phyloP scores from a whole-genome alignment of 2,888 invertebrate species.

The Eristalis tenax region DNA sequence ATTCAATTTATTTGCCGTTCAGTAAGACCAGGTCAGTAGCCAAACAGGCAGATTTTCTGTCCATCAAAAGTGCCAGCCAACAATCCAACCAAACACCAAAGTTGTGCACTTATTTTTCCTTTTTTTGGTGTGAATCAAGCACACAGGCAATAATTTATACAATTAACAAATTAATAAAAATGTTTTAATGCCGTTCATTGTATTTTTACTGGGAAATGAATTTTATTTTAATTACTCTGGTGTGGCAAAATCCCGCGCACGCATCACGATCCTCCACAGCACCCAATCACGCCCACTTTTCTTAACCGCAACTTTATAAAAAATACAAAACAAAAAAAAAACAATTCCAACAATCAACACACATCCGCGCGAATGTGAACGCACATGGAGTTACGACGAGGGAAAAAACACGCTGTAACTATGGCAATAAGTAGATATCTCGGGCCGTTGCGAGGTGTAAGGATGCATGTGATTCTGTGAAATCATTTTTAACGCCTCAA shows the following conservation, averaged over 20 bases:
- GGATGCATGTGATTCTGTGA: slow-evolving; percentile 13
- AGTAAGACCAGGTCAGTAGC: not conserved
- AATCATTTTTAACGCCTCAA: slow-evolving; percentile 15
- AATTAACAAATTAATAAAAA: slow-evolving; percentile 63
- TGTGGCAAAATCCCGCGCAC: not conserved
- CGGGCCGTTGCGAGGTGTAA: not conserved
- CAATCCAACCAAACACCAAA: slow-evolving; percentile 2
- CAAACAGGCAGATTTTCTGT: not conserved
- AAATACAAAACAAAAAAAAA: not conserved
- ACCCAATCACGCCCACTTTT: not conserved
- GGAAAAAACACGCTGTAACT: not conserved
- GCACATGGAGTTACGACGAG: not conserved
- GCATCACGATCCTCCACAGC: not conserved
- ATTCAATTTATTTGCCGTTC: not conserved
- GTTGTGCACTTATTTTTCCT: not conserved
- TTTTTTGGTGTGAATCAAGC: slow-evolving; percentile 7
- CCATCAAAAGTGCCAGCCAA: not conserved
- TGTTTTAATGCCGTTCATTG: slow-evolving; percentile 48
- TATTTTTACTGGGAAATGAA: slow-evolving; percentile 45
- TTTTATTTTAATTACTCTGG: slow-evolving; percentile 53
- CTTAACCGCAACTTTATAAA: not conserved
- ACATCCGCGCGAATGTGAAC: not conserved
- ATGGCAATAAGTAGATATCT: not conserved
- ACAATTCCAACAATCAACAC: not conserved
- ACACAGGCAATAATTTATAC: slow-evolving; percentile 49